These are phyloP conservation scores for Rhynchonycteris naso DNA, from an alignment of 2,797 vertebrate genomes.

Conservation along the genomic window DNA sequence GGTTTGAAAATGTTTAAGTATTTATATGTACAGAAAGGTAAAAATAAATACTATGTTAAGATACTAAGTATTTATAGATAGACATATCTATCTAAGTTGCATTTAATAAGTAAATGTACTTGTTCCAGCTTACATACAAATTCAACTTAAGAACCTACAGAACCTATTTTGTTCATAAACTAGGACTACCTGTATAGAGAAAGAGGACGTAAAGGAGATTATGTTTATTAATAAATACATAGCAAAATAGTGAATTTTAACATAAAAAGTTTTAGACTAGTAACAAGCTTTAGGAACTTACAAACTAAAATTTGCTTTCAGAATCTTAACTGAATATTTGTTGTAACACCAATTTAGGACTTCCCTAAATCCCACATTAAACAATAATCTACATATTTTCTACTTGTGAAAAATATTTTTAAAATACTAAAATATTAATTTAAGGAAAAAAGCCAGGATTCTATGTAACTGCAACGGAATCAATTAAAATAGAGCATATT, in stretches of 20 bases:
- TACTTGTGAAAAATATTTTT: background rate
- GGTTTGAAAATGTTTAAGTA: no score
- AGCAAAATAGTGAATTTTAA: background rate
- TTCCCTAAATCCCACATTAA: slow-evolving; percentile 7
- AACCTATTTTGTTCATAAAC: no score
- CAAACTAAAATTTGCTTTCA: slow-evolving; percentile 41
- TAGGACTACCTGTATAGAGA: background rate
- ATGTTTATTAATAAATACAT: background rate
- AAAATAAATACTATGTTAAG: no score
- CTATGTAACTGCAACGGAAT: background rate
- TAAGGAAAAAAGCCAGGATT: slow-evolving; percentile 30
- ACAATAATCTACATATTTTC: slow-evolving; percentile 11
- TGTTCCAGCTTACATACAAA: no score
- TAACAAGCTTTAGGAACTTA: background rate
- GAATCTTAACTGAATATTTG: slow-evolving; percentile 45
- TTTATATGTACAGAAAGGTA: no score
- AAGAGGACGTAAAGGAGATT: background rate
- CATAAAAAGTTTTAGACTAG: slow-evolving; percentile 25
- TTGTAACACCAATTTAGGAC: background rate
- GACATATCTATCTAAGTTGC: no score
- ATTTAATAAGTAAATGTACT: no score
- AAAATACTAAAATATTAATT: background rate
- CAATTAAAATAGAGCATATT: background rate
- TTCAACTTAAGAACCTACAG: no score
- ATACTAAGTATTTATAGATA: no score